These are phyloP conservation scores for Subacronicta megacephala DNA, from an alignment of 2,888 invertebrate genomes.

Conservation along the genomic window DNA sequence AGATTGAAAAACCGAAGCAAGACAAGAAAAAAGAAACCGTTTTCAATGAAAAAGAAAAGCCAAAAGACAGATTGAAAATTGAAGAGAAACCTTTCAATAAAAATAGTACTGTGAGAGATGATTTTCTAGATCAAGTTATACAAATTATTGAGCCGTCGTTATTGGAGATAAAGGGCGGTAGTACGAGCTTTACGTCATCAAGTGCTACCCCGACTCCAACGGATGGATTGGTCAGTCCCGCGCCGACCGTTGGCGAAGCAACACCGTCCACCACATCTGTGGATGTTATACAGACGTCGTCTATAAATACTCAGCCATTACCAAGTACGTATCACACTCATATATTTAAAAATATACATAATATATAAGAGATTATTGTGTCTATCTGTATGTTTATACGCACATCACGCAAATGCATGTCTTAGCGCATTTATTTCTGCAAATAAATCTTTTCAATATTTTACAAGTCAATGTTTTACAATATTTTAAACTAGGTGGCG, in stretches of 20 bases:
- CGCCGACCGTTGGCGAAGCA: constrained; percentile 59
- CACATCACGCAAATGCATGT: no score
- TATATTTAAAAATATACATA: no score
- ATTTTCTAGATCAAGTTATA: constrained; percentile 70
- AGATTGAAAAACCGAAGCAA: constrained; percentile 68
- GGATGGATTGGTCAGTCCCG: constrained; percentile 70
- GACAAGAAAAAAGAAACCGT: constrained; percentile 80
- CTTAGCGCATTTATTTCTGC: no score
- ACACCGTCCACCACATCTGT: constrained; percentile 15
- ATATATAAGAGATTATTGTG: no score
- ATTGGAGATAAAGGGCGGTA: constrained; percentile 55
- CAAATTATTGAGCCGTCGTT: constrained; percentile 77
- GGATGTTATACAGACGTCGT: constrained; percentile 68
- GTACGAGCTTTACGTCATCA: constrained; percentile 50
- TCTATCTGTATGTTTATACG: no score
- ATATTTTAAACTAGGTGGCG: no score
- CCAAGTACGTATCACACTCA: constrained; percentile 82
- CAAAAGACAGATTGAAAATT: constrained; percentile 71
- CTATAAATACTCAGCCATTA: constrained; percentile 77
- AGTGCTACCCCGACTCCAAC: constrained; percentile 77
- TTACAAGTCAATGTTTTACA: no score
- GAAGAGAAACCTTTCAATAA: constrained; percentile 71
- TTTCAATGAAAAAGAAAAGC: constrained; percentile 69
- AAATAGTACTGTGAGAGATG: constrained; percentile 61
- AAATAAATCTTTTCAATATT: no score